Evolutionary conservation across 2,113 vertebrate species (phyloP).

Genomic region (Neogobius melanostomus): DNA sequence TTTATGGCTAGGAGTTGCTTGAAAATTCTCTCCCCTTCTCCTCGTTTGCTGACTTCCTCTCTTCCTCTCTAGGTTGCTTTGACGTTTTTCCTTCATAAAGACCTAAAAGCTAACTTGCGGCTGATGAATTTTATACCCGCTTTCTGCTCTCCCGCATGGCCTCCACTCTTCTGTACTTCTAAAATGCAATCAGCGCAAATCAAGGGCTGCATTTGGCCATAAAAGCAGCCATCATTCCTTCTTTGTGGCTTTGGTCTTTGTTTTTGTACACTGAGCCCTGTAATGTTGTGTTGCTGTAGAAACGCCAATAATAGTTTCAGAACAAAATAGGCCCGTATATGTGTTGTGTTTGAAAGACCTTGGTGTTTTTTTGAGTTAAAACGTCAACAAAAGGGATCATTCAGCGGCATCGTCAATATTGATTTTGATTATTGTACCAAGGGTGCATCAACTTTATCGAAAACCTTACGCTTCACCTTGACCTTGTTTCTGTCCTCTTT

Average conservation of each 20-base stretch:
- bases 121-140: not conserved
- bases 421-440: too few relatives aligned
- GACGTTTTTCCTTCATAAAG: slow-evolving; percentile 5
- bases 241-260: slow-evolving; percentile 11
- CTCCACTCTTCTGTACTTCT: slow-evolving; percentile 11
- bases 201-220: slow-evolving; percentile 21
- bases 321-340: slow-evolving; percentile 10
- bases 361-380: not conserved
- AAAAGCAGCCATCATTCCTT: slow-evolving; percentile 23
- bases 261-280: slow-evolving; percentile 4
- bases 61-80: not conserved
- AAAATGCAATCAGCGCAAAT: slow-evolving; percentile 40
- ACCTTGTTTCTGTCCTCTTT: too few relatives aligned
- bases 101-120: not conserved
- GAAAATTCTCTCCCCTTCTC: slow-evolving; percentile 17
- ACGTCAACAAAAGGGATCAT: not conserved
- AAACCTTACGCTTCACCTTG: too few relatives aligned
- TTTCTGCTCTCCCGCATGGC: not conserved
- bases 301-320: not conserved
- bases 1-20: slow-evolving; percentile 56
- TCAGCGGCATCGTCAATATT: too few relatives aligned
- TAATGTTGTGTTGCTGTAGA: slow-evolving; percentile 15
- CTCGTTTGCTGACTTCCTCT: slow-evolving; percentile 5
- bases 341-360: not conserved
- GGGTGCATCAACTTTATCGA: too few relatives aligned